Evolutionary conservation across 1,140 invertebrate species (phyloP).

Genomic region (Araneus ventricosus): DNA sequence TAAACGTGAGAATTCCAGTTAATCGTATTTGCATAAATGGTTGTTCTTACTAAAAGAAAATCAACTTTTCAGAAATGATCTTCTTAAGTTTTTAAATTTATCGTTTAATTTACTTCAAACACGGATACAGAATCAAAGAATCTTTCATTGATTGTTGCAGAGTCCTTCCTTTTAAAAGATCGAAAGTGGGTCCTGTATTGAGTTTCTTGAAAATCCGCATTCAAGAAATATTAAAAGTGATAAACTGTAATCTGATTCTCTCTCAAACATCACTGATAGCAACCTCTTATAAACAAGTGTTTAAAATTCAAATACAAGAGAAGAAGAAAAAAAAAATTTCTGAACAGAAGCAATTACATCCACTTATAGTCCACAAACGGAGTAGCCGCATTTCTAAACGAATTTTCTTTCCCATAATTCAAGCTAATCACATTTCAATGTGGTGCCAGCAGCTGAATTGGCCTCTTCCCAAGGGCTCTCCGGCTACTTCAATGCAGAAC

Average conservation of each 20-base stretch:
- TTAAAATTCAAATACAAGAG: not conserved
- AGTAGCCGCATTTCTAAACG: not conserved
- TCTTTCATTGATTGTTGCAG: too few species aligned
- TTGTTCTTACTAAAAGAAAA: too few species aligned
- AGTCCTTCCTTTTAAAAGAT: too few species aligned
- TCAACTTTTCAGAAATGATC: too few species aligned
- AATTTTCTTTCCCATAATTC: not conserved
- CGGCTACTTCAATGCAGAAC: not conserved
- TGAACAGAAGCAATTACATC: too few species aligned
- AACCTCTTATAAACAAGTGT: not conserved
- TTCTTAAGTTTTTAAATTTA: too few species aligned
- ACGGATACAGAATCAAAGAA: too few species aligned
- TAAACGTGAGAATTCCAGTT: too few species aligned
- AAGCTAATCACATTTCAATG: slow-evolving; percentile 7
- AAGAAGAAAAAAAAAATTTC: not conserved
- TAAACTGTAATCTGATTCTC: not conserved
- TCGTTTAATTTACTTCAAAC: too few species aligned
- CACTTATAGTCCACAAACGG: not conserved
- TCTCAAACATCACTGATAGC: not conserved
- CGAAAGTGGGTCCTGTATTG: not conserved
- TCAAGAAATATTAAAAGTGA: not conserved
- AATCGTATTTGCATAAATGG: too few species aligned
- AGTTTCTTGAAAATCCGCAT: not conserved
- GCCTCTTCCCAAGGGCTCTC: not conserved
- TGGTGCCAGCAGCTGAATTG: slow-evolving; percentile 4